These are phyloP conservation scores for Ascidia mentula DNA, from an alignment of 23 tunicate species.

Conservation along the genomic window DNA sequence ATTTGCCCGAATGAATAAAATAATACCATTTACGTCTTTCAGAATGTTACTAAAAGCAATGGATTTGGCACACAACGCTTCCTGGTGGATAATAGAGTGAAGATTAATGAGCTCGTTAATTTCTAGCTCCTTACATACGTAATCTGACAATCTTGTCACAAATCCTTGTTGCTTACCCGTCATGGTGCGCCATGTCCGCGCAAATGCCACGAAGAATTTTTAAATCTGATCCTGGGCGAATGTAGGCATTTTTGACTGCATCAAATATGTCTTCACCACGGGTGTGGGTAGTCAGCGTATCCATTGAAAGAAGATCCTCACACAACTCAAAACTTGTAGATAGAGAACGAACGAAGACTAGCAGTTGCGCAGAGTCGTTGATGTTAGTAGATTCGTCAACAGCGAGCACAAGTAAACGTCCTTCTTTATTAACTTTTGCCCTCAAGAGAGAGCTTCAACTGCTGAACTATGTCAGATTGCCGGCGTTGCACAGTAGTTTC, in stretches of 20 bases:
- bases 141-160: conserved; percentile 54
- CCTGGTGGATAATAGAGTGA: conserved; percentile 51
- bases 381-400: conserved; percentile 33
- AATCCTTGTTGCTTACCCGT: conserved; percentile 41
- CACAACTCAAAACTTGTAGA: conserved; percentile 21
- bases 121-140: conserved; percentile 24
- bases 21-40: conserved; percentile 40
- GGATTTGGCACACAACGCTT: conserved; percentile 52
- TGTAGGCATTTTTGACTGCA: conserved; percentile 25
- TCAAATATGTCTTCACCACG: conserved; percentile 33
- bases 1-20: conserved; percentile 27
- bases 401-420: conserved; percentile 28
- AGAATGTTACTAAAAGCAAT: conserved; percentile 34
- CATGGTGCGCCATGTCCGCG: conserved; percentile 36
- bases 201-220: conserved; percentile 36
- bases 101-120: conserved; percentile 38
- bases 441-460: conserved; percentile 19
- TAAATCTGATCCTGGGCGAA: conserved; percentile 29
- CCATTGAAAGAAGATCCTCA: conserved; percentile 34
- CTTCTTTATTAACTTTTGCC: conserved; percentile 22
- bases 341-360: conserved; percentile 21
- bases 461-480: conserved; percentile 24
- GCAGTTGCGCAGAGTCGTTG: conserved; percentile 38
- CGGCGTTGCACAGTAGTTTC: conserved; percentile 30
- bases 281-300: conserved; percentile 16